phyloP scores from a whole-genome alignment of 2,888 invertebrate genomes.

The Drepanosiphum platanoidis region DNA sequence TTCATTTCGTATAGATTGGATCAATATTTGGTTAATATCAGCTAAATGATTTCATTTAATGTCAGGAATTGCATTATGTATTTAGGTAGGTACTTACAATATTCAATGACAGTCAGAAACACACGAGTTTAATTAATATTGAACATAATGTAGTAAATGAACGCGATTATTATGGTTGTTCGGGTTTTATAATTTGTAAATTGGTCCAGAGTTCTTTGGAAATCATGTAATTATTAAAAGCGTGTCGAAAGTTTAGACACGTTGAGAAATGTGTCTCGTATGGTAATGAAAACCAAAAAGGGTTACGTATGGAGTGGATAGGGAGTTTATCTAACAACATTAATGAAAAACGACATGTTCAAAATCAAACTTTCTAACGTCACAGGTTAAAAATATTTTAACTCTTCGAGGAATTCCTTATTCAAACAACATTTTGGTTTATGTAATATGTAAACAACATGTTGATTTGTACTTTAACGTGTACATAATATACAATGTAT shows the following conservation, averaged over 20 bases:
- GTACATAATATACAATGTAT: neutral
- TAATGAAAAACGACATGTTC: conserved; percentile 13
- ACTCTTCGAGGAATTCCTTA: neutral
- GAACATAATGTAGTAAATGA: neutral
- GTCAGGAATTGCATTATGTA: neutral
- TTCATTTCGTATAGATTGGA: neutral
- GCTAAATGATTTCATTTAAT: neutral
- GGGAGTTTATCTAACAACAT: neutral
- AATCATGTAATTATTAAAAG: conserved; percentile 43
- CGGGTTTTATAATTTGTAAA: conserved; percentile 5
- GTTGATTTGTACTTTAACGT: neutral
- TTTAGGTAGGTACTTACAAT: neutral
- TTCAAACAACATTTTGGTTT: neutral
- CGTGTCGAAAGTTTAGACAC: conserved; percentile 20
- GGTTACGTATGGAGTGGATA: neutral
- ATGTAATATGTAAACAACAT: conserved; percentile 6
- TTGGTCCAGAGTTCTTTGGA: neutral
- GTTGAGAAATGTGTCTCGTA: neutral
- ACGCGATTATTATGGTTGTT: neutral
- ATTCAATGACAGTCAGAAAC: neutral
- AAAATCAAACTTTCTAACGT: conserved; percentile 27
- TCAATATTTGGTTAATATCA: neutral
- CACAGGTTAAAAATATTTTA: neutral
- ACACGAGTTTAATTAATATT: conserved; percentile 1
- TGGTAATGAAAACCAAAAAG: conserved; percentile 15